Percentiles rank a stretch among this genome's conserved stretches.
These are phyloP conservation scores for Brotula barbata DNA, from an alignment of 2,797 vertebrate species.

Conservation along the genomic window DNA sequence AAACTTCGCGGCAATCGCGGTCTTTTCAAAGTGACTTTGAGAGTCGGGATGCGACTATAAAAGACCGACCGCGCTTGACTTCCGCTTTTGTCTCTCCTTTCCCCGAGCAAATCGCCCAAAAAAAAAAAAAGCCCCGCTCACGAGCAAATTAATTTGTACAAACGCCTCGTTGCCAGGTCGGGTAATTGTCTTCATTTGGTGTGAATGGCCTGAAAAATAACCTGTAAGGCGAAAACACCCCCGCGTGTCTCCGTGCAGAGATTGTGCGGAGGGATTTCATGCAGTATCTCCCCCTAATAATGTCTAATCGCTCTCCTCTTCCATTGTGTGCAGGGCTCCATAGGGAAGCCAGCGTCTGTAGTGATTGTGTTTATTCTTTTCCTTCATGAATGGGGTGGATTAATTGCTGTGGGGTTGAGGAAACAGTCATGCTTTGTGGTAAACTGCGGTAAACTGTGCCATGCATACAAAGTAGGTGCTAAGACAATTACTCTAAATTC, in stretches of 20 bases:
- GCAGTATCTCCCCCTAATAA: constrained; percentile 60
- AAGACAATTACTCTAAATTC: constrained; percentile 61
- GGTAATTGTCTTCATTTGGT: constrained; percentile 61
- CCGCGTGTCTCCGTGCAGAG: constrained; percentile 21
- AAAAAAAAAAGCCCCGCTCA: constrained; percentile 6
- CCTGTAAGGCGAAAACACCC: constrained; percentile 26
- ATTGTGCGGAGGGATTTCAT: constrained; percentile 50
- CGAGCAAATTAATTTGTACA: constrained; percentile 46
- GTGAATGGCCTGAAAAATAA: constrained; percentile 58
- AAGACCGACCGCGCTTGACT: constrained; percentile 26
- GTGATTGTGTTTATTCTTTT: constrained; percentile 71
- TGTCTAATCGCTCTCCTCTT: constrained; percentile 50
- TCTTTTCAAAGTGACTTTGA: constrained; percentile 39
- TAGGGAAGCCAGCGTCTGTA: constrained; percentile 53
- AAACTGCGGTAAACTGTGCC: constrained; percentile 44
- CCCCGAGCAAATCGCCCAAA: constrained; percentile 11
- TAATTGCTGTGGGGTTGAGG: constrained; percentile 67
- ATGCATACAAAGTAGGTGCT: constrained; percentile 60
- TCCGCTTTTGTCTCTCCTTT: neutral
- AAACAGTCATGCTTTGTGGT: constrained; percentile 63
- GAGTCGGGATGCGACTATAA: constrained; percentile 16
- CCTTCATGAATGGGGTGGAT: constrained; percentile 62
- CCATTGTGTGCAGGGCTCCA: constrained; percentile 61
- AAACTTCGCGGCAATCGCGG: neutral
- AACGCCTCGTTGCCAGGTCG: constrained; percentile 44